Evolutionary conservation across 2,888 invertebrate species (phyloP).

Genomic region (Silvanus unidentatus): DNA sequence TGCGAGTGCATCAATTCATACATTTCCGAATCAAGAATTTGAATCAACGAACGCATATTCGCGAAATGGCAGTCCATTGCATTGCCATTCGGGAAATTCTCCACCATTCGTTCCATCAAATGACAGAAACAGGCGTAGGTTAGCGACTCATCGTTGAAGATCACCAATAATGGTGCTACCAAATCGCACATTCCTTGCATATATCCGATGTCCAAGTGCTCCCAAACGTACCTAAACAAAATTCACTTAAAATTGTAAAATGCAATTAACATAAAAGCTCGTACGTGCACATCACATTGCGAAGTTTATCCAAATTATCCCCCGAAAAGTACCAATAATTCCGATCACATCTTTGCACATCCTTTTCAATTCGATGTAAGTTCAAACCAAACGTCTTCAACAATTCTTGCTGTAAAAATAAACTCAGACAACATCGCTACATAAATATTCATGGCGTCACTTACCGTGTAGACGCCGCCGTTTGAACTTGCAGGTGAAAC

Average conservation of each 20-base stretch:
- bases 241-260: neutral
- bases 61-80: conserved; percentile 96
- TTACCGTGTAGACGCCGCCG: conserved; percentile 82
- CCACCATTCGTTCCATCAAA: conserved; percentile 83
- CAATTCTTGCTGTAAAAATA: conserved; percentile 65
- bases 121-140: conserved; percentile 89
- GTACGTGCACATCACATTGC: conserved; percentile 95
- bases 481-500: conserved; percentile 87
- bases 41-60: conserved; percentile 84
- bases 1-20: conserved; percentile 92
- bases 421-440: too few species aligned
- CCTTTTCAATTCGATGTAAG: conserved; percentile 91
- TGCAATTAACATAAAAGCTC: conserved; percentile 34
- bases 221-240: conserved; percentile 82
- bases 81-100: conserved; percentile 87
- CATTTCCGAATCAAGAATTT: conserved; percentile 88
- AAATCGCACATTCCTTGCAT: conserved; percentile 98
- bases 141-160: conserved; percentile 85
- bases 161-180: conserved; percentile 85
- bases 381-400: conserved; percentile 82
- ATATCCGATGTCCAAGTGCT: conserved; percentile 88
- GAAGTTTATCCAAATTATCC: conserved; percentile 86
- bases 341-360: conserved; percentile 91
- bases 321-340: conserved; percentile 89
- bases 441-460: conserved; percentile 31